Conservation (phyloP, 2,797 vertebrate genomes). For the Nannoperca obscura region DNA sequence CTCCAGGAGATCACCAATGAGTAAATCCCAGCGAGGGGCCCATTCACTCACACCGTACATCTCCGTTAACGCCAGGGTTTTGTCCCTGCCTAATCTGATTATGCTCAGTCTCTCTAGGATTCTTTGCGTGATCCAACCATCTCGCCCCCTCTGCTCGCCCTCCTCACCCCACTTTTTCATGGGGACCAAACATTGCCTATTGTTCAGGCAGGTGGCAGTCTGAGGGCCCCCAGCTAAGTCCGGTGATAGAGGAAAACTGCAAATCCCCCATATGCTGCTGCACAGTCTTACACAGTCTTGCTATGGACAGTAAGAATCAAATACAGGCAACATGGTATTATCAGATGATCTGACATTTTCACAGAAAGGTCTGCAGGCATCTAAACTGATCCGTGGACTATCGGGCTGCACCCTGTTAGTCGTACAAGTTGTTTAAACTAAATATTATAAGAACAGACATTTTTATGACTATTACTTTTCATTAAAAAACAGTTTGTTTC, state of each 20-base stretch:
- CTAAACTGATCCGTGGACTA: slow-evolving; percentile 12
- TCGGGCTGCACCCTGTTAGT: neutral
- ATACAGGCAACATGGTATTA: slow-evolving; percentile 2
- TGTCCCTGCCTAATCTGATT: slow-evolving; percentile 72
- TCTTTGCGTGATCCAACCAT: slow-evolving; percentile 49
- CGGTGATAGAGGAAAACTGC: slow-evolving; percentile 31
- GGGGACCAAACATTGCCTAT: slow-evolving; percentile 54
- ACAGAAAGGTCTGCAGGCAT: neutral
- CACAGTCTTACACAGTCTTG: slow-evolving; percentile 7
- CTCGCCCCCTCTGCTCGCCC: slow-evolving; percentile 24
- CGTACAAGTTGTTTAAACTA: slow-evolving; percentile 29
- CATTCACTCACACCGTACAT: slow-evolving; percentile 41
- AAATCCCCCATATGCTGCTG: slow-evolving; percentile 35
- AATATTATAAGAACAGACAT: neutral
- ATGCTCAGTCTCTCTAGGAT: slow-evolving; percentile 59
- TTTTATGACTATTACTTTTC: neutral
- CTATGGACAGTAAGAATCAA: neutral
- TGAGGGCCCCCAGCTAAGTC: slow-evolving; percentile 27
- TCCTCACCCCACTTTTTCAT: slow-evolving; percentile 48
- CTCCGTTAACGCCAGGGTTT: slow-evolving; percentile 47
- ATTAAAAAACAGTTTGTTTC: neutral
- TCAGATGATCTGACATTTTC: slow-evolving; percentile 37
- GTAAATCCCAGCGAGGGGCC: slow-evolving; percentile 29
- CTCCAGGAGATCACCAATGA: slow-evolving; percentile 34
- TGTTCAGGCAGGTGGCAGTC: slow-evolving; percentile 76